Evolutionary conservation across 2,113 vertebrate species (phyloP).

Genomic region (Cervus canadensis): DNA sequence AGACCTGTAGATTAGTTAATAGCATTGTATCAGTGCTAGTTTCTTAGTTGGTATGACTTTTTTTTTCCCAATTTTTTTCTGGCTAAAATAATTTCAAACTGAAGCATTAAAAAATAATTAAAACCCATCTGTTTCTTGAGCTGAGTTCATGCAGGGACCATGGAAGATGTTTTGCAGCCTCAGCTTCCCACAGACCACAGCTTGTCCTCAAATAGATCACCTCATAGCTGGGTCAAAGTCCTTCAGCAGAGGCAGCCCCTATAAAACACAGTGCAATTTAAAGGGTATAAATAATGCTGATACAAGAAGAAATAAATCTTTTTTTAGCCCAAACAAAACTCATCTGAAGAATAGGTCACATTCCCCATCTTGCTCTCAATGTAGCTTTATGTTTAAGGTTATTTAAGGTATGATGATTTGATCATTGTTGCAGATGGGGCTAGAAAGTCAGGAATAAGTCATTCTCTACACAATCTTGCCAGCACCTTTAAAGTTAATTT

Average conservation of each 20-base stretch:
- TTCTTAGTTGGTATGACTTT: not conserved
- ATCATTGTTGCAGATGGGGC: not conserved
- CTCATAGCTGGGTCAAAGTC: constrained; percentile 50
- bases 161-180: constrained; percentile 54
- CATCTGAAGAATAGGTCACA: constrained; percentile 25
- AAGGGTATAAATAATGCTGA: constrained; percentile 47
- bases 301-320: constrained; percentile 57
- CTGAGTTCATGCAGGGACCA: constrained; percentile 5
- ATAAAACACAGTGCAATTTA: constrained; percentile 52
- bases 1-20: not conserved
- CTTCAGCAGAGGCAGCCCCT: constrained; percentile 45
- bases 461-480: not conserved
- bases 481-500: not conserved
- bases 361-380: not conserved
- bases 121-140: not conserved
- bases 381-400: not conserved
- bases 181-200: constrained; percentile 32
- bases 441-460: not conserved
- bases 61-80: not conserved
- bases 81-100: constrained; percentile 12
- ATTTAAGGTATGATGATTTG: not conserved
- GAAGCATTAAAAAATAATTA: not conserved
- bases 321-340: constrained; percentile 64
- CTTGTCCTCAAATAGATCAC: constrained; percentile 57
- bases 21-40: not conserved